Evolutionary conservation across 2,113 vertebrate genomes (phyloP), one percentile per base, ranked within the genome.

Genomic region (Eudyptes chrysolophus): DNA sequence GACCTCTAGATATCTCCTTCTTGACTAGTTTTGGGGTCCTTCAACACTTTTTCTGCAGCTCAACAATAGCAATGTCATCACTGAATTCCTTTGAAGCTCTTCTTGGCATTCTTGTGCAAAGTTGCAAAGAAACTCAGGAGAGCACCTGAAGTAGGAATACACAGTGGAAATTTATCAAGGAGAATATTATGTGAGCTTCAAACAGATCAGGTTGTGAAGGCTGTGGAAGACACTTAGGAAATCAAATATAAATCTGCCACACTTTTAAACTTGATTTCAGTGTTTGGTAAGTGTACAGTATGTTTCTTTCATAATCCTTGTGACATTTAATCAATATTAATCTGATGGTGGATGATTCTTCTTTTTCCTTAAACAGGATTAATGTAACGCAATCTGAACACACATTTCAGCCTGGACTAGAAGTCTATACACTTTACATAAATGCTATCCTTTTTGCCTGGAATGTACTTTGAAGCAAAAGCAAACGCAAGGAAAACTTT

Each of bases 281-380:
- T 92, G 89, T 97, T 97, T 96, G 92, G 89, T 96, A 97, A 98
- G 72, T 80, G 83, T 97, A 95, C 82, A 29, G 21, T 89, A 81
- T 87, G 83, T 93, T 94, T 89, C 94, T 97, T 96, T 97, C 96
- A 96, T 97, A 97, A 97, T 97, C 89, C 71, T 62, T 90, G 89
- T 96, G 98, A 98, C 96, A 97, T 97, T 93, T 98, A 97, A 97
- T 98, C 98, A 96, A 98, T 98, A 97, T 95, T 98, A 98, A 98
- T 98, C 97, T 97, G 96, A 98, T 96, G 87, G 72, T 57, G 78
- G 90, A 95, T 92, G 96, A 97, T 95, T 97, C 92, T 92, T 95
- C 88, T 87, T 94, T 94, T 96, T 89, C 84, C 95, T 97, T 96
- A 96, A 97, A 98, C 80, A 97, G 95, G 93, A 98, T 98, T 97